phyloP scores from a whole-genome alignment of 2,113 vertebrate genomes.

The Baryphthengus martii region DNA sequence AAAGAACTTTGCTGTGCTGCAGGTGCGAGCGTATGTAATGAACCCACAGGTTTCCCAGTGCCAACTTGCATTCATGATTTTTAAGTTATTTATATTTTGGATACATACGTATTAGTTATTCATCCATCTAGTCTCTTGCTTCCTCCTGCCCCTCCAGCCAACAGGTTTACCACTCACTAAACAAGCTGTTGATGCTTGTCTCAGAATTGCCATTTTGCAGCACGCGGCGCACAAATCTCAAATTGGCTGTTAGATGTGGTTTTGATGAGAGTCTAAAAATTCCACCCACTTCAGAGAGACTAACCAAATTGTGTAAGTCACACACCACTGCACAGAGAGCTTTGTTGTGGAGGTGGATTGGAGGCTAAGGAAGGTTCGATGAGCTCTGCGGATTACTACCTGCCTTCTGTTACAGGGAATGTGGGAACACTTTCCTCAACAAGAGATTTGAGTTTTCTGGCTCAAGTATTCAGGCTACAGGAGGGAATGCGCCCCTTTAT shows the following conservation, averaged over 20 bases:
- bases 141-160: not conserved
- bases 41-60: not conserved
- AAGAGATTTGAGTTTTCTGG: not conserved
- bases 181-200: not conserved
- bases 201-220: not conserved
- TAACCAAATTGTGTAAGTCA: not conserved
- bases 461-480: not conserved
- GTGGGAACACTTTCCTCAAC: not conserved
- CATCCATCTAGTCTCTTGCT: not conserved
- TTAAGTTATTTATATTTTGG: not conserved
- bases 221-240: not conserved
- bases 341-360: not conserved
- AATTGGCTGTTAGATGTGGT: not conserved
- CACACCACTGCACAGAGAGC: not conserved
- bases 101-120: not conserved
- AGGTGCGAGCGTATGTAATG: fast-evolving
- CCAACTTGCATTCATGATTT: not conserved
- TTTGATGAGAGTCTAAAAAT: not conserved
- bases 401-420: not conserved
- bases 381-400: not conserved
- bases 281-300: not conserved
- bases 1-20: not conserved
- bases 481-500: not conserved
- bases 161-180: not conserved
- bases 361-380: not conserved